Conservation (phyloP, 2,113 vertebrate genomes). For the Mastomys natalensis region DNA sequence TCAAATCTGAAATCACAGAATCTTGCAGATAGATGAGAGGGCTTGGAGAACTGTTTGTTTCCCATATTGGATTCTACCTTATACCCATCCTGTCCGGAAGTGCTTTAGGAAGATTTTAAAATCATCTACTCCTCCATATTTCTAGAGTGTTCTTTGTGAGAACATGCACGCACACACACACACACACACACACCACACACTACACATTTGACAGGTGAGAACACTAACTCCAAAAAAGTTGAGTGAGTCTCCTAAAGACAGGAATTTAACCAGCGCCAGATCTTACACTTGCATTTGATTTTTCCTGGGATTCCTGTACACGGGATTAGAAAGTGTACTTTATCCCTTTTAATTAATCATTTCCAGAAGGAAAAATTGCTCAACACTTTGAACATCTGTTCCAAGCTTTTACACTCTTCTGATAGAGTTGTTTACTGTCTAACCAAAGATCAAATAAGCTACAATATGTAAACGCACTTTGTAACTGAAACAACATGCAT, state of each 20-base stretch:
- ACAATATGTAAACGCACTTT: conserved; percentile 48
- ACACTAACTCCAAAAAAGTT: background rate
- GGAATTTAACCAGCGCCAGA: background rate
- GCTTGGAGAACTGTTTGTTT: background rate
- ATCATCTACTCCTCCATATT: background rate
- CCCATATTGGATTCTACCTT: background rate
- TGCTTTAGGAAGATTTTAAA: conserved; percentile 25
- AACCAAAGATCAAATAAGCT: conserved; percentile 68
- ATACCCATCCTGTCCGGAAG: background rate
- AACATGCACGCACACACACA: background rate
- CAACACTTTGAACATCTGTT: conserved; percentile 18
- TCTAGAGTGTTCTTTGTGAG: background rate
- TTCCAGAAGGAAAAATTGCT: conserved; percentile 63
- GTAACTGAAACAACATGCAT: conserved; percentile 33
- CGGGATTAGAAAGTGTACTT: background rate
- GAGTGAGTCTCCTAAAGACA: background rate
- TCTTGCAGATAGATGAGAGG: background rate
- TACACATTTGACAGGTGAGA: background rate
- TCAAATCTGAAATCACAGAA: background rate
- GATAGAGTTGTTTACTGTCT: conserved; percentile 63
- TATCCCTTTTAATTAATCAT: conserved; percentile 73
- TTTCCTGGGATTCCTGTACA: background rate
- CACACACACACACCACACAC: background rate
- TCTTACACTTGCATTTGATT: background rate
- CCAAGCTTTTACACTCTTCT: conserved; percentile 48